Conservation (phyloP, 2,888 invertebrate genomes). For the Odiellus spinosus region DNA sequence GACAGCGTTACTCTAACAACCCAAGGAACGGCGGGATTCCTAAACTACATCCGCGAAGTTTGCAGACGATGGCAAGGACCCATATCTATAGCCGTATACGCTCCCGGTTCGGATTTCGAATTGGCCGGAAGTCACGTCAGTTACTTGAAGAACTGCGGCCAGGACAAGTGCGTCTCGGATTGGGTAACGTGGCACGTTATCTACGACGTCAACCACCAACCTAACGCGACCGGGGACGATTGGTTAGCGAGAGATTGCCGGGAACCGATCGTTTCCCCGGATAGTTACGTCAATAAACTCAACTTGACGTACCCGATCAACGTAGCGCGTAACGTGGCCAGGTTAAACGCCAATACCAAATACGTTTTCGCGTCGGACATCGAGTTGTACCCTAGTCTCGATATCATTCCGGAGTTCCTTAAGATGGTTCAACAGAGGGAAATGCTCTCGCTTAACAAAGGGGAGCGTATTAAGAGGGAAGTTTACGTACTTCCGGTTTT, state of each 20-base stretch:
- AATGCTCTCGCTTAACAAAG: background rate
- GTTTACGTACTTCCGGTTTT: conserved; percentile 77
- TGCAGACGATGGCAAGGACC: conserved; percentile 76
- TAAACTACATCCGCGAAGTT: conserved; percentile 71
- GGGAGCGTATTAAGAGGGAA: conserved; percentile 33
- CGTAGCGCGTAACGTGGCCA: conserved; percentile 21
- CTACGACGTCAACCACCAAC: conserved; percentile 58
- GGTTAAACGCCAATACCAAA: conserved; percentile 17
- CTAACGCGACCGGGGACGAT: background rate
- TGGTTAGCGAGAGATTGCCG: background rate
- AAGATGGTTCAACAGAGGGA: background rate
- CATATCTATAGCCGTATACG: conserved; percentile 68
- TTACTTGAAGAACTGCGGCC: conserved; percentile 55
- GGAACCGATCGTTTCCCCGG: background rate
- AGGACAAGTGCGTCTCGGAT: conserved; percentile 52
- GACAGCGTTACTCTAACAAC: conserved; percentile 80
- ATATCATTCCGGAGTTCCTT: conserved; percentile 13
- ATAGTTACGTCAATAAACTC: conserved; percentile 25
- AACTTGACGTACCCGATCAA: conserved; percentile 32
- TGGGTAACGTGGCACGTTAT: conserved; percentile 76
- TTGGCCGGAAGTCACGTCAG: conserved; percentile 62
- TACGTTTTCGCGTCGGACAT: conserved; percentile 22
- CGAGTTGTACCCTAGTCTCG: conserved; percentile 21
- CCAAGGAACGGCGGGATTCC: conserved; percentile 77
- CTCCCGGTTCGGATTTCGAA: conserved; percentile 65